phyloP scores from a whole-genome alignment of 1,140 invertebrate species.

The Eriosoma lanigerum region DNA sequence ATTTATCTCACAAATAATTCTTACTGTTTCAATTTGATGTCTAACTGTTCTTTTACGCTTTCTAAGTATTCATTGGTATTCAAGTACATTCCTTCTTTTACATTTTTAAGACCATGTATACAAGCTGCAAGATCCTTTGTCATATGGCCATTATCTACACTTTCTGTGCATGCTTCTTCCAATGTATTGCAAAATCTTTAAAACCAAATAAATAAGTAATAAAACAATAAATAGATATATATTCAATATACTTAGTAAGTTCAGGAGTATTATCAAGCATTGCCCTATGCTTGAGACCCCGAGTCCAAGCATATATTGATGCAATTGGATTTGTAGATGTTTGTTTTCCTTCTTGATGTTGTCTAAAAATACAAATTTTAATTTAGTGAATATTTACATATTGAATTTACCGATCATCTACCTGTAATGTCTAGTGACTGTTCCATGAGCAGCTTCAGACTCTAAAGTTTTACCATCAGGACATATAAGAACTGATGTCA shows the following conservation, averaged over 20 bases:
- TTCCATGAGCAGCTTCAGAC: constrained; percentile 89
- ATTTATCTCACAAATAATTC: neutral
- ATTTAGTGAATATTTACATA: neutral
- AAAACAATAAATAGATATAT: neutral
- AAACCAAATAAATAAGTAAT: neutral
- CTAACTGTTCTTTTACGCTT: constrained; percentile 76
- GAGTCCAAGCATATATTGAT: constrained; percentile 90
- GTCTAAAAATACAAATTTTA: constrained; percentile 58
- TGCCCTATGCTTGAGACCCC: constrained; percentile 80
- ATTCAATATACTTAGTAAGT: constrained; percentile 61
- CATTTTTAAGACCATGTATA: constrained; percentile 77
- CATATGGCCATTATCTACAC: constrained; percentile 84
- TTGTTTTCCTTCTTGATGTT: constrained; percentile 77
- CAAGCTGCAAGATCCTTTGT: constrained; percentile 89
- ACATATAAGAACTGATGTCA: constrained; percentile 90
- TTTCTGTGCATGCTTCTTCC: constrained; percentile 78
- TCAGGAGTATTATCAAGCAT: constrained; percentile 78
- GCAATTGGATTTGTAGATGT: constrained; percentile 90
- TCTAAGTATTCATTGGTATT: constrained; percentile 85
- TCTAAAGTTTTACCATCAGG: constrained; percentile 89
- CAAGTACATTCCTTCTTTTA: constrained; percentile 77
- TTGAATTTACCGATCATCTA: constrained; percentile 56
- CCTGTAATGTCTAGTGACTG: constrained; percentile 87
- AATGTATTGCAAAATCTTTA: constrained; percentile 60
- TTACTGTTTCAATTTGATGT: constrained; percentile 61